These are phyloP conservation scores for Patella caerulea DNA, from an alignment of 2,888 invertebrate genomes.

Conservation along the genomic window DNA sequence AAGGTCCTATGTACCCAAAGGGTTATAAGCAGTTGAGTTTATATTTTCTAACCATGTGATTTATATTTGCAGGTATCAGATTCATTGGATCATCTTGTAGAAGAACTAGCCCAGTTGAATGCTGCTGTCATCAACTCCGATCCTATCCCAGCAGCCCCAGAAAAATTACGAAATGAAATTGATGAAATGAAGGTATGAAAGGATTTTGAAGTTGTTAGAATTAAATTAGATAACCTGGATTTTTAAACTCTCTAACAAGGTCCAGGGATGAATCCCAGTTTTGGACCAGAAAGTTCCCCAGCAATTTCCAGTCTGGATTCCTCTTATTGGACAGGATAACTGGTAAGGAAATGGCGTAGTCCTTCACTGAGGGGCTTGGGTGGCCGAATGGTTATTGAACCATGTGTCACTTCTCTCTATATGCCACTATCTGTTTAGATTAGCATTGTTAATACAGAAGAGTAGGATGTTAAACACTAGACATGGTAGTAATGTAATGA, in stretches of 20 bases:
- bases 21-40: no score
- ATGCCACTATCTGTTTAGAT: not conserved
- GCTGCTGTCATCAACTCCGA: constrained; percentile 65
- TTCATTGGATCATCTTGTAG: constrained; percentile 65
- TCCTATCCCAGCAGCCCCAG: constrained; percentile 66
- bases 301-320: no score
- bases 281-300: no score
- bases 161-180: constrained; percentile 67
- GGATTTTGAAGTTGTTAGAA: not conserved
- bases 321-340: no score
- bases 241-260: no score
- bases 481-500: not conserved
- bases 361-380: no score
- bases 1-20: no score
- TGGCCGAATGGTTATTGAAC: no score
- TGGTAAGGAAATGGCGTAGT: no score
- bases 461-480: not conserved
- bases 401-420: no score
- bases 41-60: not conserved
- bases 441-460: not conserved
- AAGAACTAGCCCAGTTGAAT: constrained; percentile 66
- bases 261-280: no score
- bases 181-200: constrained; percentile 63
- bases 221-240: no score
- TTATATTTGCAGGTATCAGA: constrained; percentile 59